phyloP scores from a whole-genome alignment of 2,113 vertebrate genomes.

The Anser cygnoides region DNA sequence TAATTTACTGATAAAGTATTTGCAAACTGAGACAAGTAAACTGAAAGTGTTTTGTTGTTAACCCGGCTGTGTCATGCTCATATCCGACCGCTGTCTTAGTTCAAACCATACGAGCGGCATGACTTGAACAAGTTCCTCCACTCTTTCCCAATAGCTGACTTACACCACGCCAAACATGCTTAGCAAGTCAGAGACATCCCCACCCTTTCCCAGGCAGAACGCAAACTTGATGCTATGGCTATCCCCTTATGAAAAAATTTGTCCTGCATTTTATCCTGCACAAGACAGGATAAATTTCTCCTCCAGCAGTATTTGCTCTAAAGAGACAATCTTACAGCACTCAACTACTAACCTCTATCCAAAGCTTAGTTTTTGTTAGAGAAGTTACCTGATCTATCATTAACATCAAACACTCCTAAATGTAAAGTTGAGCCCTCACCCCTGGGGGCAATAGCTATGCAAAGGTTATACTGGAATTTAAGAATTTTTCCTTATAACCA shows the following conservation, averaged over 20 bases:
- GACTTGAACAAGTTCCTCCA: neutral
- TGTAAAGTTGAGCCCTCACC: neutral
- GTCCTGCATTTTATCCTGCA: neutral
- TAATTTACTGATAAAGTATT: neutral
- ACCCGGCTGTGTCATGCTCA: neutral
- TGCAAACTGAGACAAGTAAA: neutral
- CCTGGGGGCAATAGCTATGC: neutral
- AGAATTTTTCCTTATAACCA: neutral
- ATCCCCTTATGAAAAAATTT: neutral
- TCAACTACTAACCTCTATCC: neutral
- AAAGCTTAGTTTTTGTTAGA: neutral
- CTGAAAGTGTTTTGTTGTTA: neutral
- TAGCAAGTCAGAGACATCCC: neutral
- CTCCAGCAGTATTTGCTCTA: neutral
- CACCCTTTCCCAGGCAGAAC: neutral
- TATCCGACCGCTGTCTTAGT: neutral
- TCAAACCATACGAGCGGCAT: neutral
- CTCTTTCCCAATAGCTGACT: neutral
- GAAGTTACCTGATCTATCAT: neutral
- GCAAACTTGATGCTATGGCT: neutral
- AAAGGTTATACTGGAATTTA: neutral
- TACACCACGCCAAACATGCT: neutral
- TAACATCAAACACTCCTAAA: neutral
- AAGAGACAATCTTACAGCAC: neutral
- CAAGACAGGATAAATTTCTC: neutral